Evolutionary conservation across 1,140 invertebrate species (phyloP), one percentile per base, ranked within the genome.

Genomic region (Plodia interpunctella): DNA sequence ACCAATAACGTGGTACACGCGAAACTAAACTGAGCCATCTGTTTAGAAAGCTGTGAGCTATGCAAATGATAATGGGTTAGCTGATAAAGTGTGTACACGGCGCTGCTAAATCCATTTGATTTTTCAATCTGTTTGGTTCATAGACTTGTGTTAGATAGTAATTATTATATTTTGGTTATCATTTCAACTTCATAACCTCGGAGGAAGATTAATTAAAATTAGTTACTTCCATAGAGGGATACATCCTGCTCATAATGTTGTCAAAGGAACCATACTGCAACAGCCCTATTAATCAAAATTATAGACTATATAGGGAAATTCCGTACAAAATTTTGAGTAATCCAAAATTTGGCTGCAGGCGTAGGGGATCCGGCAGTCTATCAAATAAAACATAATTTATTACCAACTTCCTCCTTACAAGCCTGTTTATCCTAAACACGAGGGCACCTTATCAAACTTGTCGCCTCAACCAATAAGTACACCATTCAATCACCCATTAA

Each of bases 401-500:
- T 15, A 4, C 38, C n/a, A 44, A 66, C 62, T 65, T 66, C 65
- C 63, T 66, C 38, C 54, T 58, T 60, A 74, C 68, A 63, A 68
- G 68, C 52, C 70, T 70, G 68, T 76, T 44, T 76, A 78, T 81
- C 73, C 77, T 71, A 58, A 71, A 76, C 76, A 75, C 72, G 64
- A 76, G 76, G 80, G 75, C 72, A 75, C 80, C 80, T 87, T 84
- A 84, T 86, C 83, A 84, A 83, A 79, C 65, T 82, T 81, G 83
- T 86, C 80, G 72, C 64, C 63, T 77, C 71, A 78, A 70, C 71
- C 74, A 76, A 75, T 82, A 83, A 84, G 81, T 85, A 72, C 74
- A 71, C 73, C 80, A 81, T 86, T 88, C 78, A 88, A 88, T 88
- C 83, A 88, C 83, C 75, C 78, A 86, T 86, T 88, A 88, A 86